A percentile compares a stretch with the other conserved stretches of the same genome.
phyloP scores from a whole-genome alignment of 2,888 invertebrate species.

The Beris morrisii region DNA sequence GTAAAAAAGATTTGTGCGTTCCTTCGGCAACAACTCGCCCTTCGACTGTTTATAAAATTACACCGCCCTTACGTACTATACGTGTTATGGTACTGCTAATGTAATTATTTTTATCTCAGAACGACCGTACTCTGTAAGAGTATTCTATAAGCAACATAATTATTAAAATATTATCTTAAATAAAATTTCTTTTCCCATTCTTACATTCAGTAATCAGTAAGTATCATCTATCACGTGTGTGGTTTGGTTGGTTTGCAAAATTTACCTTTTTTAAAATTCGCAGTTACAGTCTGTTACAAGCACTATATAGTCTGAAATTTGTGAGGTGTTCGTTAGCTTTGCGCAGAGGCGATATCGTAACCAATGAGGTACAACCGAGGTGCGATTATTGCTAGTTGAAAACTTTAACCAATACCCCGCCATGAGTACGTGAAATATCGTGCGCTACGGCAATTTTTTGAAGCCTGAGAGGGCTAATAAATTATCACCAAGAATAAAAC shows the following conservation, averaged over 20 bases:
- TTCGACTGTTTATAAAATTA: no score
- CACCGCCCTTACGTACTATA: no score
- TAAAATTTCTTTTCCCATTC: no score
- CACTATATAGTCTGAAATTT: conserved; percentile 8
- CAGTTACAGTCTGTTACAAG: not conserved
- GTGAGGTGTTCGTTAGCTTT: conserved; percentile 63
- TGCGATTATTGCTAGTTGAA: conserved; percentile 92
- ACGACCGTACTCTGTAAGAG: no score
- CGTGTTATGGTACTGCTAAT: no score
- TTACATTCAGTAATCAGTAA: no score
- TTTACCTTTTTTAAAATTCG: conserved; percentile 17
- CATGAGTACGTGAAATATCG: conserved; percentile 83
- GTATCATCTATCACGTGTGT: no score
- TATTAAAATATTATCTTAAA: no score
- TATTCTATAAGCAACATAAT: no score
- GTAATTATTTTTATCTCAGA: no score
- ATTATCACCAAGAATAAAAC: conserved; percentile 34
- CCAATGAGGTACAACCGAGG: conserved; percentile 88
- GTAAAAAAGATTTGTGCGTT: no score
- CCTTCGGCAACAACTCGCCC: no score
- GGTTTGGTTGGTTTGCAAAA: not conserved
- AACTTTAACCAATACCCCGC: conserved; percentile 93
- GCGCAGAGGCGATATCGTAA: conserved; percentile 93
- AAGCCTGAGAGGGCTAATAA: conserved; percentile 62
- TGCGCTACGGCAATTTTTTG: conserved; percentile 86